Percentiles rank a stretch among this genome's conserved stretches.
These are phyloP conservation scores for Brachionus plicatilis DNA, from an alignment of 1,140 invertebrate genomes.

Conservation along the genomic window DNA sequence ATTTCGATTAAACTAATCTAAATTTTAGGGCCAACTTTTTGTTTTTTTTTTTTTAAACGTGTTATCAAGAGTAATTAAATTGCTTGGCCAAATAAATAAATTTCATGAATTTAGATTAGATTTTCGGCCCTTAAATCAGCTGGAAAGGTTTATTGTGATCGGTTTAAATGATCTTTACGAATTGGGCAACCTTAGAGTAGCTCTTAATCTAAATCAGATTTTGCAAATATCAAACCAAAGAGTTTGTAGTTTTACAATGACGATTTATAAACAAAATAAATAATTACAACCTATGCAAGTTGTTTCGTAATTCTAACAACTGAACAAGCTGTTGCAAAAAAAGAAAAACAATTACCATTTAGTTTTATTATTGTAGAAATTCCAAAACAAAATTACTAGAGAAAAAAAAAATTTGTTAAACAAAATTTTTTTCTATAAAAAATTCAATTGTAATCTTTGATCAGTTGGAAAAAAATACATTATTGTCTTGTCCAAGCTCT, in stretches of 20 bases:
- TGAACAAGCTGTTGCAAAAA: not conserved
- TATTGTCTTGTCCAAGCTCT: not conserved
- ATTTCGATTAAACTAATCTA: too few species aligned
- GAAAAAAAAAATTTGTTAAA: not conserved
- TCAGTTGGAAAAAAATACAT: not conserved
- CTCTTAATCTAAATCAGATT: not conserved
- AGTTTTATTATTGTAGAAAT: not conserved
- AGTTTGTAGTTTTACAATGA: not conserved
- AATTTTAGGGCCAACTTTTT: too few species aligned
- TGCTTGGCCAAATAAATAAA: not conserved
- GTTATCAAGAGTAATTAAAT: not conserved
- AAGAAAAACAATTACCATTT: not conserved
- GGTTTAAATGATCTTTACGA: not conserved
- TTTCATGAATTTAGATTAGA: not conserved
- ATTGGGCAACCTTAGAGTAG: not conserved
- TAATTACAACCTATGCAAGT: not conserved
- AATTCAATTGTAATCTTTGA: too few species aligned
- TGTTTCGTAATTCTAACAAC: not conserved
- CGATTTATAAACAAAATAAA: conserved; percentile 2
- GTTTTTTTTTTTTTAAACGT: not conserved
- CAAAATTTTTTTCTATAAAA: not conserved
- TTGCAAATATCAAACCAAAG: not conserved
- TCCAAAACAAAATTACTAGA: not conserved
- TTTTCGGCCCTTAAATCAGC: not conserved
- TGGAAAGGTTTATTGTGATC: not conserved